Base-by-base conservation (phyloP, 2,113 vertebrate species). In the Choloepus hoffmanni region DNA sequence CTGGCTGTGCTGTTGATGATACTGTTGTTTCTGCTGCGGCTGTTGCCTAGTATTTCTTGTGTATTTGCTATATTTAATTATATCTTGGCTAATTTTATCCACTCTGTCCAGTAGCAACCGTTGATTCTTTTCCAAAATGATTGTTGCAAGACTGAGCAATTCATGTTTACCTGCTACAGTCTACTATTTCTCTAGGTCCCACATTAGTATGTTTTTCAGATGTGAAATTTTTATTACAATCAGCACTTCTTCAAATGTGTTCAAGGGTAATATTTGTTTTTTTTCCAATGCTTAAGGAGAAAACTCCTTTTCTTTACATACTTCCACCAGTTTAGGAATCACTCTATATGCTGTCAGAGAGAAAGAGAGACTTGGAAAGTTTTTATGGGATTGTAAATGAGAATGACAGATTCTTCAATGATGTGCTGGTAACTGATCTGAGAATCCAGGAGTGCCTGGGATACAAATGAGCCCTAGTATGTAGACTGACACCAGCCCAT, bases 401-500 rank as follows among this genome's bases (percentile, higher is more conserved):
- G 99, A 89, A 99, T 99, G 94, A 99, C 99, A 23, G 99, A 99
- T 98, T 99, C 99, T 97, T 99, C 99, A 83, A 99, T 99, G 97
- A 99, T 99, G 5, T 99, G 99, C 97, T 99, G 99, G 98, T 99
- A 99, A 98, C 99, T 99, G 98, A 99, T 99, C 98, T 99, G 99
- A 92, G 99, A 99, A 97, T 99, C 99, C 94, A 99, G 99, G 95
- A 99, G 98, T 24, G 99, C 99, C 82, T 99, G 98, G 97, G 99
- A 99, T 98, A 99, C 99, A 98, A 99, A 99, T 92, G 99, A 99
- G 97, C 99, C 99, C 16, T 99, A 99, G 98, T 98, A 99, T 0
- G 99, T 99, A 97, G 99, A 99, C 98, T 99, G 99, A 98, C 99
- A 99, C 99, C 99, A 99, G 98, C 99, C 99, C 96, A 99, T 99